Conservation (phyloP, 2,797 vertebrate species). For the Microctenopoma steveboyesi region DNA sequence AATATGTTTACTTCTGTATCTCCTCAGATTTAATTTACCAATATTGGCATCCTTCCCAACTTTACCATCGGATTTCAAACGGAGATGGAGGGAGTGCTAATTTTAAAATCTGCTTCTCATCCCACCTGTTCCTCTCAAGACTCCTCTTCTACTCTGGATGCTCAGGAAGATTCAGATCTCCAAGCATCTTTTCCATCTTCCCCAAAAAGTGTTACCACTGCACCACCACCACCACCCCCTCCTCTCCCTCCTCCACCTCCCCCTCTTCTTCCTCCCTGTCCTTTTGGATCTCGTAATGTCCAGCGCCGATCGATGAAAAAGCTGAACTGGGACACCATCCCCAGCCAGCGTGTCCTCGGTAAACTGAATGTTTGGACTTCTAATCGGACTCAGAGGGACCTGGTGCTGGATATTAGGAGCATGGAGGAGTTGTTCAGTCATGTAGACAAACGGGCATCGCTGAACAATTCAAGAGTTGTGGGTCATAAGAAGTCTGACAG, state of each 20-base stretch:
- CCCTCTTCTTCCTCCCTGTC: slow-evolving; percentile 2
- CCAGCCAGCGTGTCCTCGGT: slow-evolving; percentile 82
- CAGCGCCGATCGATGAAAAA: slow-evolving; percentile 84
- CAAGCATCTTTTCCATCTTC: slow-evolving; percentile 7
- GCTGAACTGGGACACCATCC: slow-evolving; percentile 87
- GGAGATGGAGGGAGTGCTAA: slow-evolving; percentile 71
- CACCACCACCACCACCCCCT: slow-evolving; percentile 18
- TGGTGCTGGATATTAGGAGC: slow-evolving; percentile 80
- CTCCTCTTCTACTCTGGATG: slow-evolving; percentile 1
- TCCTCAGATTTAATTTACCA: slow-evolving; percentile 41
- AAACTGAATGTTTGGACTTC: slow-evolving; percentile 85
- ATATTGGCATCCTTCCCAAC: slow-evolving; percentile 15
- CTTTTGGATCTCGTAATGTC: slow-evolving; percentile 47
- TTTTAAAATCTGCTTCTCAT: slow-evolving; percentile 52
- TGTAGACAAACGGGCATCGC: slow-evolving; percentile 60
- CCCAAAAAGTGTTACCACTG: slow-evolving; percentile 9
- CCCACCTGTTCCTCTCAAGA: slow-evolving; percentile 30
- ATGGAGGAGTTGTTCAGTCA: slow-evolving; percentile 88
- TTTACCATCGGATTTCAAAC: slow-evolving; percentile 17
- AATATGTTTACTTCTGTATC: not conserved
- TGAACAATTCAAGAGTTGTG: slow-evolving; percentile 32
- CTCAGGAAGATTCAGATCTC: slow-evolving; percentile 31
- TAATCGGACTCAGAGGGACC: slow-evolving; percentile 67
- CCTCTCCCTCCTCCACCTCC: slow-evolving; percentile 48
- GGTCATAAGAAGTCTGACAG: slow-evolving; percentile 59